Conservation (phyloP, 2,113 vertebrate species). For the Antennarius striatus region DNA sequence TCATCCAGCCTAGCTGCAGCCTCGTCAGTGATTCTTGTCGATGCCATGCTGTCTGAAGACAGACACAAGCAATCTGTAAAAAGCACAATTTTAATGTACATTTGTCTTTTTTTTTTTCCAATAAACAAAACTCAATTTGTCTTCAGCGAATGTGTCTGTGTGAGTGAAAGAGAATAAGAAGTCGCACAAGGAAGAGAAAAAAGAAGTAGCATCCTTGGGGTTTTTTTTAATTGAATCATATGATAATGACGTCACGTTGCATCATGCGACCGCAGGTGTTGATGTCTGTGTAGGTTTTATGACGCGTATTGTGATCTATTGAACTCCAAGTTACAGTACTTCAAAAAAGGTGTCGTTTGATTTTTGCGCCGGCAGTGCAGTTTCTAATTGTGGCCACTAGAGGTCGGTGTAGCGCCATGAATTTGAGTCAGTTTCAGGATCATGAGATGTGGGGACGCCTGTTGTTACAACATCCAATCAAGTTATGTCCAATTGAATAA, state of each 20-base stretch:
- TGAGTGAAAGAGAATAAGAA: no score
- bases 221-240: no score
- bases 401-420: slow-evolving; percentile 46
- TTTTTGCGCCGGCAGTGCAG: not conserved
- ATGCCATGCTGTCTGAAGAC: slow-evolving; percentile 14
- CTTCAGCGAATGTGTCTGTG: not conserved
- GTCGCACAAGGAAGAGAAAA: no score
- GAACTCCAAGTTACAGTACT: not conserved
- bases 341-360: no score
- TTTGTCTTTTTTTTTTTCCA: slow-evolving; percentile 36
- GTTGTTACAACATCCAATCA: no score
- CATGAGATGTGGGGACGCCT: no score
- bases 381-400: slow-evolving; percentile 53
- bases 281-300: no score
- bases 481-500: not conserved
- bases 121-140: slow-evolving; percentile 50
- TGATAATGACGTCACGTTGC: no score
- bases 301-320: not conserved
- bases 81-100: slow-evolving; percentile 35
- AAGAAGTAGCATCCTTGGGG: no score
- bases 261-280: not conserved
- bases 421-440: no score
- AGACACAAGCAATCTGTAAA: slow-evolving; percentile 20
- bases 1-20: slow-evolving; percentile 8
- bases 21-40: slow-evolving; percentile 35